A percentile compares a stretch with the other conserved stretches of the same genome.
Evolutionary conservation across 1,140 invertebrate genomes (phyloP).

Genomic region (Zaprionus inermis): DNA sequence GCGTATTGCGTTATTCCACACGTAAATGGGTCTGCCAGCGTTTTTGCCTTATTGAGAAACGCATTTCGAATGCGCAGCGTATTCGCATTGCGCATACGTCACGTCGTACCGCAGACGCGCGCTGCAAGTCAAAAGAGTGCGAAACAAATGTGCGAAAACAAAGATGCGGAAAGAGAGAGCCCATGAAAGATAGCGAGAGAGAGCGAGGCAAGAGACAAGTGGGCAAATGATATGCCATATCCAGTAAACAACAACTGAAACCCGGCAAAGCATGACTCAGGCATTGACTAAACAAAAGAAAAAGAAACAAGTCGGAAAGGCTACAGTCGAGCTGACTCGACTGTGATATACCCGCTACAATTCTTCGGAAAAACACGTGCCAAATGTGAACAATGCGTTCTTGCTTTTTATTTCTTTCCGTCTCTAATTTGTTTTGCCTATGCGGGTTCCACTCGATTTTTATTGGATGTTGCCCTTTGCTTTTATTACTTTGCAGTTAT

Average conservation of each 20-base stretch:
- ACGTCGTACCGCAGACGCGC: constrained; percentile 56
- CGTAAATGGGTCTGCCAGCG: neutral
- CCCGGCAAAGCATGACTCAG: constrained; percentile 59
- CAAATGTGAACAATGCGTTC: too few relatives aligned
- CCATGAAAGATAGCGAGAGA: constrained; percentile 24
- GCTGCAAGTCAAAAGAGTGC: constrained; percentile 16
- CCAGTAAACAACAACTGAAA: constrained; percentile 47
- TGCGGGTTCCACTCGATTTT: too few relatives aligned
- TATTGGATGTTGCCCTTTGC: too few relatives aligned
- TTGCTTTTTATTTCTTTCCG: too few relatives aligned
- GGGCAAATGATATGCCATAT: constrained; percentile 55
- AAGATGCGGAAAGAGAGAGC: constrained; percentile 13
- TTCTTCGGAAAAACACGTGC: too few relatives aligned
- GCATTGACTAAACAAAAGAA: constrained; percentile 13
- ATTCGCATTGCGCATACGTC: constrained; percentile 70
- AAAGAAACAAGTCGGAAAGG: too few relatives aligned
- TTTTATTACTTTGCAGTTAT: too few relatives aligned
- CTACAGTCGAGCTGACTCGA: too few relatives aligned
- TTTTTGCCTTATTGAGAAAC: constrained; percentile 2
- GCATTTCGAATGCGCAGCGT: constrained; percentile 56
- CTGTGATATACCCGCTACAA: too few relatives aligned
- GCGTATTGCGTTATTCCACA: neutral
- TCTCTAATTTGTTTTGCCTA: too few relatives aligned
- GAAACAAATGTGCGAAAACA: constrained; percentile 21
- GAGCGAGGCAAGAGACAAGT: constrained; percentile 19